phyloP scores from a whole-genome alignment of 2,113 vertebrate genomes.

The Mus pahari region DNA sequence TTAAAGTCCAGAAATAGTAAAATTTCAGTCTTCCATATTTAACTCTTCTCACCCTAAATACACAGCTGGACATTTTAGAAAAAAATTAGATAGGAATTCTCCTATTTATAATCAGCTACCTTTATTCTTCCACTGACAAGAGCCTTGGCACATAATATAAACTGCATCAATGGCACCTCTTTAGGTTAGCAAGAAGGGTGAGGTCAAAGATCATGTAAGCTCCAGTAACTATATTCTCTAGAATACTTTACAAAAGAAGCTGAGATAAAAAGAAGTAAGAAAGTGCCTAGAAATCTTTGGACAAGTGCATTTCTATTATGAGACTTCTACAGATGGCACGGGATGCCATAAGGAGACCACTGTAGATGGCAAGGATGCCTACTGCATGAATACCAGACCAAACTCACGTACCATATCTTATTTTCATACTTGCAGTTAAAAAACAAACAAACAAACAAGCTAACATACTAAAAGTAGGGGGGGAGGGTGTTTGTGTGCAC shows the following conservation, averaged over 20 bases:
- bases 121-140: background rate
- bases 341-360: background rate
- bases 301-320: background rate
- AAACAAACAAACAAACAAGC: background rate
- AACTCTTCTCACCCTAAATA: background rate
- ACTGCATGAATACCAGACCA: background rate
- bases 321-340: background rate
- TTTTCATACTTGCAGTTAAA: background rate
- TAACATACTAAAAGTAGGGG: background rate
- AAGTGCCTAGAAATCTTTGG: background rate
- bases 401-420: background rate
- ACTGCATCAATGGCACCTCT: background rate
- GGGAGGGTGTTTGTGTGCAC: too few species aligned
- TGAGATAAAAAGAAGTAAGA: conserved; percentile 23
- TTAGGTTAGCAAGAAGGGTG: background rate
- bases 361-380: background rate
- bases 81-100: background rate
- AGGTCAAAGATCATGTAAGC: background rate
- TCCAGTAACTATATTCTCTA: background rate
- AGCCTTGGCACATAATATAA: background rate
- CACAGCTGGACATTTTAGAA: background rate
- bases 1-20: background rate
- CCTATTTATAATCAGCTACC: background rate
- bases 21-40: background rate
- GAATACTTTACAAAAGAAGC: background rate